Percentiles rank a stretch among this genome's conserved stretches.
phyloP scores from a whole-genome alignment of 2,113 vertebrate species.

The Tricholaema leucomelas region DNA sequence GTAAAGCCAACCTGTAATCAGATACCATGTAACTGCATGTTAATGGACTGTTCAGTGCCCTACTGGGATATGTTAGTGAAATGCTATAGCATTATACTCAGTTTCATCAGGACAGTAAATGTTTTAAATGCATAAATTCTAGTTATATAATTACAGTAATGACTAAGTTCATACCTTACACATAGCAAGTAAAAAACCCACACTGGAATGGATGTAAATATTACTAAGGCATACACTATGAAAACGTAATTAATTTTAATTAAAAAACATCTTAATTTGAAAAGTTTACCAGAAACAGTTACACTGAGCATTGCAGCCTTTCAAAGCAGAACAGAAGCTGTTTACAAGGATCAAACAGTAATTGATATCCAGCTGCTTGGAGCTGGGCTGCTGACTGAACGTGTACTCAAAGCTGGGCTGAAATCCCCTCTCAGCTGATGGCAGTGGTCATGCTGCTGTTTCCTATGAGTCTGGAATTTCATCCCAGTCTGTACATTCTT shows the following conservation, averaged over 20 bases:
- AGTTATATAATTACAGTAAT: conserved; percentile 54
- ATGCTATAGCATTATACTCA: neutral
- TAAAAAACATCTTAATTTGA: neutral
- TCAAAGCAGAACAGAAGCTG: conserved; percentile 13
- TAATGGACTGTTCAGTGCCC: neutral
- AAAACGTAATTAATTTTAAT: conserved; percentile 28
- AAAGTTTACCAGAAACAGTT: conserved; percentile 23
- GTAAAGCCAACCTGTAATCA: conserved; percentile 54
- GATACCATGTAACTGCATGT: neutral
- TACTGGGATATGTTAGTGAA: neutral
- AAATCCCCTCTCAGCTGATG: neutral
- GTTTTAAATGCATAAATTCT: conserved; percentile 50
- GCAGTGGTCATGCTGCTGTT: neutral
- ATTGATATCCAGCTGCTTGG: neutral
- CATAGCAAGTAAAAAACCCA: conserved; percentile 41
- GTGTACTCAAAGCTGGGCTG: neutral
- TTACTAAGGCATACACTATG: neutral
- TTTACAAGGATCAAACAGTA: neutral
- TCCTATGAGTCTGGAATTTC: conserved; percentile 12
- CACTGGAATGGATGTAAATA: neutral
- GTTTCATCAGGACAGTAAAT: conserved; percentile 7
- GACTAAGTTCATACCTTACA: conserved; percentile 27
- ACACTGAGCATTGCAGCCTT: neutral
- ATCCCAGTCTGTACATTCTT: conserved; percentile 46
- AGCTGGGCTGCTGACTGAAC: neutral